Evolutionary conservation across 2,888 invertebrate species (phyloP), one percentile per base, ranked within the genome.

Genomic region (Flexamia atlantica): DNA sequence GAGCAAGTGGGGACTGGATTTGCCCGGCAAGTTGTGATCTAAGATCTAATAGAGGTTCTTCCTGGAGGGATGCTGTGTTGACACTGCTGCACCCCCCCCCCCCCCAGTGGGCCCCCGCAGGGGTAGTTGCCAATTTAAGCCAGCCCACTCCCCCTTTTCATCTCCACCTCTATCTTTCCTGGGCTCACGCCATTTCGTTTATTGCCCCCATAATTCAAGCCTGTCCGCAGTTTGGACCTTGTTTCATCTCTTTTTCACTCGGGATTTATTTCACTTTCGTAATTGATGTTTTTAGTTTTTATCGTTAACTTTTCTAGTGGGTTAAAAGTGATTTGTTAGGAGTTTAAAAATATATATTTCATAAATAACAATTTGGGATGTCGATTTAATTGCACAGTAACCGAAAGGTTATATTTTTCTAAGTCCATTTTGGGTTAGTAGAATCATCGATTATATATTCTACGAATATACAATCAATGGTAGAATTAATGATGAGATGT

Each of bases 111-210:
- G 1, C 30, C 57, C 23, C 57, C 64, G 28, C 9, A 28, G 7
- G 64, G 64, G 64, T 64, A 30, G 64, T 12, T 64, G 64, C 64
- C 64, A 64, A 64, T 64, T 64, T 64, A 64, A 64, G 64, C 64
- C 64, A 28, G 4, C 25, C 64, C 64, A 5, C 30, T 17, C 64
- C 28, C 28, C 28, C 30, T 64, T 23, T 7, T 30, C 64, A 3
- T 12, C 64, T 2, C 30, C 64, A 17, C 30, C 64, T 64, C 30
- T 64, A 64, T 64, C 64, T 64, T 28, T 28, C 5, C 64, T 30
- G 28, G 30, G 64, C 64, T 64, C 30, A 28, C 64, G 64, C 64
- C 30, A 64, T 64, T 57, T 57, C 57, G 23, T 57, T 64, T 64
- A 64, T 64, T 64, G 64, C 64, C 14, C 14, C 28, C 28, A 28